phyloP scores from a whole-genome alignment of 2,888 invertebrate species.

The Leucoma salicis region DNA sequence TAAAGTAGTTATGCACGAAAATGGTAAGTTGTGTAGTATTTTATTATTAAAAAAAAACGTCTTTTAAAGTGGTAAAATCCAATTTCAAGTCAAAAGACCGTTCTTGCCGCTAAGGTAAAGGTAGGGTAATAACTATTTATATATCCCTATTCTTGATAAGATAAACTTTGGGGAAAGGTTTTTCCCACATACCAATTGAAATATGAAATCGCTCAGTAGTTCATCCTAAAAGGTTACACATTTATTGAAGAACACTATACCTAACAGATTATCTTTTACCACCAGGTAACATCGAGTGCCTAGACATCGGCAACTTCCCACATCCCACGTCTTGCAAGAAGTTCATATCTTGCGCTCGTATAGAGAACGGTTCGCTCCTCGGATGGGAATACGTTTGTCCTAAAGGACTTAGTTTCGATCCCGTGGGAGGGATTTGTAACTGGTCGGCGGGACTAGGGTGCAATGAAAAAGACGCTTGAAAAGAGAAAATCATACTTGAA shows the following conservation, averaged over 20 bases:
- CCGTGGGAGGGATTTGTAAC: slow-evolving; percentile 94
- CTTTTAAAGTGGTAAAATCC: too few species aligned
- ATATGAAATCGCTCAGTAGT: too few species aligned
- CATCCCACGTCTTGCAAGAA: slow-evolving; percentile 95
- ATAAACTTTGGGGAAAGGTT: too few species aligned
- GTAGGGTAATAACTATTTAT: too few species aligned
- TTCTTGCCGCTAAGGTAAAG: too few species aligned
- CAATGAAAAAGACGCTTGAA: slow-evolving; percentile 76
- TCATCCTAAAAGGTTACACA: too few species aligned
- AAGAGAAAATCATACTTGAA: neutral
- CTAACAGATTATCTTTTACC: neutral
- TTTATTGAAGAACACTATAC: too few species aligned
- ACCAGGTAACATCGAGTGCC: slow-evolving; percentile 88
- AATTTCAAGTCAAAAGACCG: too few species aligned
- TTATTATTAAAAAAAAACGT: too few species aligned
- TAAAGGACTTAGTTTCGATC: slow-evolving; percentile 92
- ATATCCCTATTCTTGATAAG: too few species aligned
- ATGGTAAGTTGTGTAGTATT: too few species aligned
- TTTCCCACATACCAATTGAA: too few species aligned
- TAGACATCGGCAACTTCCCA: slow-evolving; percentile 95
- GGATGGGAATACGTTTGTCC: slow-evolving; percentile 96
- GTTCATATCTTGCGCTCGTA: slow-evolving; percentile 92
- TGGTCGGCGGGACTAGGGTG: slow-evolving; percentile 93
- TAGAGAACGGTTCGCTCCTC: slow-evolving; percentile 88
- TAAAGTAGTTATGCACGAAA: slow-evolving; percentile 80